A percentile compares a stretch with the other conserved stretches of the same genome.
These are phyloP conservation scores for Ciconia nigra DNA, from an alignment of 2,797 vertebrate genomes.

Conservation along the genomic window DNA sequence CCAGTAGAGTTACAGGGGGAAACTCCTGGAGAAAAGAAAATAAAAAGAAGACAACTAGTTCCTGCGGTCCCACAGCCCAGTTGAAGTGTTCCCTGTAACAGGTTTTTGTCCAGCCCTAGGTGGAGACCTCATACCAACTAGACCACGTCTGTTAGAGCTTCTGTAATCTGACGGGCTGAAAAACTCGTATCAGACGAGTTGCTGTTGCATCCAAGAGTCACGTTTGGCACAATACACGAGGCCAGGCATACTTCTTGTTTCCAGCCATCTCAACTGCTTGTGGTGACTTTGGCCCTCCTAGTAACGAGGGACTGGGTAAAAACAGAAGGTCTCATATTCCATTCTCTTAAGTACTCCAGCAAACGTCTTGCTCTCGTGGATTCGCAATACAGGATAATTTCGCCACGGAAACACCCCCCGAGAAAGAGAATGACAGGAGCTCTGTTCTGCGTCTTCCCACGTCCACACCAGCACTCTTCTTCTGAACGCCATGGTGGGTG, in stretches of 20 bases:
- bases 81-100: fast-evolving
- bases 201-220: neutral
- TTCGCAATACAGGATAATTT: fast-evolving
- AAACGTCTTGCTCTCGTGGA: neutral
- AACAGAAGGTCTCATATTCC: neutral
- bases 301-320: neutral
- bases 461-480: neutral
- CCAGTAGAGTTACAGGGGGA: neutral
- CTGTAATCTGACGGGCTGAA: neutral
- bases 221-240: neutral
- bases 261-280: neutral
- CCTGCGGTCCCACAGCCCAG: neutral
- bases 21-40: neutral
- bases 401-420: fast-evolving
- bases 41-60: neutral
- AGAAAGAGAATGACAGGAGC: neutral
- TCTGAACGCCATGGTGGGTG: neutral
- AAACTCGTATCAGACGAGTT: neutral
- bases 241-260: neutral
- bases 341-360: neutral
- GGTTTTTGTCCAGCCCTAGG: neutral
- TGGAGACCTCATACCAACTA: neutral
- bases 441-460: neutral
- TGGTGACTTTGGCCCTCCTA: neutral
- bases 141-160: neutral